Conservation (phyloP, 2,888 invertebrate genomes). For the Coelinius sp. region DNA sequence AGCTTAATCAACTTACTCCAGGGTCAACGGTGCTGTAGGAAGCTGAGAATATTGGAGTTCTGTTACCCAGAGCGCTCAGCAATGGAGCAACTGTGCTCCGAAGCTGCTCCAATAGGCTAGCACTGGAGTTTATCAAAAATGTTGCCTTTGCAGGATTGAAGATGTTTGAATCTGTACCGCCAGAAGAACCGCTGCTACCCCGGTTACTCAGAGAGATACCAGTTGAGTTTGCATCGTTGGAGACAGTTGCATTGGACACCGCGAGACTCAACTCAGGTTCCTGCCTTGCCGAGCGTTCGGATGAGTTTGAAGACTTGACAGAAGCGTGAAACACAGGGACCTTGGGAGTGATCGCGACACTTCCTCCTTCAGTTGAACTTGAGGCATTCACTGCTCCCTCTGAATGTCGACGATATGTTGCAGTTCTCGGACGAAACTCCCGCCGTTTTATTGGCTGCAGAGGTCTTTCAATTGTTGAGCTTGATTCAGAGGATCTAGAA, state of each 20-base stretch:
- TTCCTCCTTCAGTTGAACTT: slow-evolving; percentile 7
- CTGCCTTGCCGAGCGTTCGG: slow-evolving; percentile 57
- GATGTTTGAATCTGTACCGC: slow-evolving; percentile 57
- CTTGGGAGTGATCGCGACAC: slow-evolving; percentile 63
- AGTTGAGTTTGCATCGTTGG: slow-evolving; percentile 46
- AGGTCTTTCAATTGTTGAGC: slow-evolving; percentile 30
- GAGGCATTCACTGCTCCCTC: slow-evolving; percentile 49
- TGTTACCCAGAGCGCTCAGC: slow-evolving; percentile 61
- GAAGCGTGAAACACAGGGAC: slow-evolving; percentile 50
- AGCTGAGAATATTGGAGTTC: slow-evolving; percentile 60
- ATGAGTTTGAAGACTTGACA: slow-evolving; percentile 39
- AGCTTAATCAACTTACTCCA: slow-evolving; percentile 55
- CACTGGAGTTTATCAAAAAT: slow-evolving; percentile 56
- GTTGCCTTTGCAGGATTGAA: slow-evolving; percentile 64
- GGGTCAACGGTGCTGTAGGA: slow-evolving; percentile 60
- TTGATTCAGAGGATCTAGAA: slow-evolving; percentile 21
- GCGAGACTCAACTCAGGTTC: slow-evolving; percentile 56
- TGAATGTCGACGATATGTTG: slow-evolving; percentile 65
- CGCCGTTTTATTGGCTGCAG: slow-evolving; percentile 1
- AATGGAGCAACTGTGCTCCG: slow-evolving; percentile 68
- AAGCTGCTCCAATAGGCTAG: slow-evolving; percentile 61
- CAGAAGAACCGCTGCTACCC: slow-evolving; percentile 59
- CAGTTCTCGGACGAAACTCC: slow-evolving; percentile 62
- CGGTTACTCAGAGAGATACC: slow-evolving; percentile 55
- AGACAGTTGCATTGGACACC: slow-evolving; percentile 48